These are phyloP conservation scores for Drosophila melanica DNA, from an alignment of 1,140 invertebrate genomes.

Conservation along the genomic window DNA sequence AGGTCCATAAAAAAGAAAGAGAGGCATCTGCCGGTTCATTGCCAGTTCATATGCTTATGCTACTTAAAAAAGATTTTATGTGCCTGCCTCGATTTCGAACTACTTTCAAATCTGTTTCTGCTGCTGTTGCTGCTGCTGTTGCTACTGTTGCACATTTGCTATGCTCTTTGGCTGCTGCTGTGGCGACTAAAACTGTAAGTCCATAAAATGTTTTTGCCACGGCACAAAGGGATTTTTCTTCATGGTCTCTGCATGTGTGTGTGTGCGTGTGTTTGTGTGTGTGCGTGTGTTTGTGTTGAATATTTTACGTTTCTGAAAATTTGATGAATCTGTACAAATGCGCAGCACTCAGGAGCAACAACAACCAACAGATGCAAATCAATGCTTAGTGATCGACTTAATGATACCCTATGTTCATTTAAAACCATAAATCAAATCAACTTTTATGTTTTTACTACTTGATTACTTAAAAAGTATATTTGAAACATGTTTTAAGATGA, in stretches of 20 bases:
- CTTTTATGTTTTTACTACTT: too few species aligned
- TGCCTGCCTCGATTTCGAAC: constrained; percentile 64
- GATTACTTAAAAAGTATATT: too few species aligned
- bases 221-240: constrained; percentile 72
- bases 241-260: neutral
- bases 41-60: constrained; percentile 70
- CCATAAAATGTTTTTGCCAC: constrained; percentile 80
- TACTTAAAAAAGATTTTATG: constrained; percentile 74
- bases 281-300: constrained; percentile 58
- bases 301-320: constrained; percentile 81
- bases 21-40: constrained; percentile 35
- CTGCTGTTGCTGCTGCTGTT: constrained; percentile 11
- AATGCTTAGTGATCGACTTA: neutral
- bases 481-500: too few species aligned
- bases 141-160: constrained; percentile 60
- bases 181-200: constrained; percentile 74
- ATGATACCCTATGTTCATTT: constrained; percentile 9
- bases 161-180: constrained; percentile 68
- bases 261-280: constrained; percentile 29
- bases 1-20: constrained; percentile 59
- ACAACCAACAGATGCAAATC: constrained; percentile 26
- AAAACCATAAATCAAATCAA: too few species aligned
- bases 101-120: constrained; percentile 61
- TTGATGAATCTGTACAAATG: constrained; percentile 81
- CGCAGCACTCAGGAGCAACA: constrained; percentile 61